Percentiles rank a stretch among this genome's conserved stretches.
Conservation (phyloP, 2,113 vertebrate genomes). For the Chinchilla lanigera region DNA sequence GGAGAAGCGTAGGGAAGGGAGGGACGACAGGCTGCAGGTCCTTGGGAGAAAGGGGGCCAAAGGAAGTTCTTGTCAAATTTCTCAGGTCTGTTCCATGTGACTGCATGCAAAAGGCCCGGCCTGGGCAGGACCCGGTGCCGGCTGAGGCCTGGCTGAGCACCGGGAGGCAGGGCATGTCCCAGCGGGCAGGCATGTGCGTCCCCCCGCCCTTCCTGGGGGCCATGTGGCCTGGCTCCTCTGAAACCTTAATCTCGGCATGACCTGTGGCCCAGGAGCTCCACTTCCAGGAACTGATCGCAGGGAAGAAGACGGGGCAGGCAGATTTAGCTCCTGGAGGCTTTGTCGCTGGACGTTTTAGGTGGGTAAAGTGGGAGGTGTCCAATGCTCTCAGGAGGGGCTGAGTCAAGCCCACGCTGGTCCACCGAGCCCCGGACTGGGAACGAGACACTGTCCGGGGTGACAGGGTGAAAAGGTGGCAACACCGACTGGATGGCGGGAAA, state of each 20-base stretch:
- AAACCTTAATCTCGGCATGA: background rate
- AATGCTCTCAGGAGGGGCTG: rapidly evolving
- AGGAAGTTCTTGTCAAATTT: background rate
- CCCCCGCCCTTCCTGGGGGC: background rate
- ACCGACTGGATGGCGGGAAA: background rate
- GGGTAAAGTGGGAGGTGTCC: rapidly evolving
- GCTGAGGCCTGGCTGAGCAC: background rate
- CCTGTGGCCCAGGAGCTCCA: background rate
- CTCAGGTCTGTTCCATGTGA: slow-evolving; percentile 20
- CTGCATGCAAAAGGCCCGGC: background rate
- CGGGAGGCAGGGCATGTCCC: background rate
- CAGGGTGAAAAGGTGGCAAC: background rate
- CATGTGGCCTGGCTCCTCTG: rapidly evolving
- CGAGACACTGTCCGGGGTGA: rapidly evolving
- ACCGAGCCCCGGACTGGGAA: background rate
- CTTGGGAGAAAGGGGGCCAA: background rate
- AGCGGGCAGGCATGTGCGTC: rapidly evolving
- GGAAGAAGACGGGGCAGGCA: background rate
- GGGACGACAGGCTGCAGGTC: background rate
- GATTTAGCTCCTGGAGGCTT: rapidly evolving
- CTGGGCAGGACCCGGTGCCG: background rate
- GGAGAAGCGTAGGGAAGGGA: too few relatives aligned
- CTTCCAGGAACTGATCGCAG: rapidly evolving
- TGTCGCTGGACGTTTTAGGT: rapidly evolving
- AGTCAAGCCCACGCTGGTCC: rapidly evolving